Evolutionary conservation across 2,888 invertebrate genomes (phyloP).

Genomic region (Eupithecia dodoneata): DNA sequence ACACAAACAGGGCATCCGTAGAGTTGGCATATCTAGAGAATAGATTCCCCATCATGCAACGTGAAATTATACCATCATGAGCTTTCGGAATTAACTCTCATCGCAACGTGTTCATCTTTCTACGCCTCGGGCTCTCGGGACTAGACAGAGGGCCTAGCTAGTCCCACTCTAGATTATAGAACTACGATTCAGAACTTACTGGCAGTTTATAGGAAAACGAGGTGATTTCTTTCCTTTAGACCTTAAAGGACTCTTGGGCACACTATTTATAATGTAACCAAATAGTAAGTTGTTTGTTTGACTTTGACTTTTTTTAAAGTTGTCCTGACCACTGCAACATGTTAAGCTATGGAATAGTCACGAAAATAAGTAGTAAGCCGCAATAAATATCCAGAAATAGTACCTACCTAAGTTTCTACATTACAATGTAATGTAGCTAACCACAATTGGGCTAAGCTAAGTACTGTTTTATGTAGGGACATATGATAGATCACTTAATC

Average conservation of each 20-base stretch:
- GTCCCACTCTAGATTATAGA: neutral
- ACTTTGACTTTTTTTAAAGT: no score
- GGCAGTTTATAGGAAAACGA: no score
- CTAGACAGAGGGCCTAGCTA: neutral
- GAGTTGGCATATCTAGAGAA: constrained; percentile 7
- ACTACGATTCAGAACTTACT: neutral
- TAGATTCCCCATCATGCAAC: constrained; percentile 3
- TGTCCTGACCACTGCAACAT: neutral
- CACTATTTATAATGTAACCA: no score
- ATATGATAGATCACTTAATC: neutral
- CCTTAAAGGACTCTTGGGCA: no score
- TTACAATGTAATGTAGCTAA: neutral
- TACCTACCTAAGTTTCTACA: neutral
- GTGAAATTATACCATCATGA: constrained; percentile 20
- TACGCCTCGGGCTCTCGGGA: neutral
- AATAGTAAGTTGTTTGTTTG: no score
- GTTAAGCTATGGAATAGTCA: neutral
- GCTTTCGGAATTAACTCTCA: constrained; percentile 11
- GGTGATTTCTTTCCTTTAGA: no score
- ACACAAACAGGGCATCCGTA: neutral
- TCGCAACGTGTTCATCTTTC: constrained; percentile 23
- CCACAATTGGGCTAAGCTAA: neutral
- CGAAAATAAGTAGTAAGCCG: neutral
- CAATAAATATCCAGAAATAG: neutral
- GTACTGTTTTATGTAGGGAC: neutral